A percentile compares a stretch with the other conserved stretches of the same genome.
Evolutionary conservation across 2,113 vertebrate genomes (phyloP).

Genomic region (Oncorhynchus keta): DNA sequence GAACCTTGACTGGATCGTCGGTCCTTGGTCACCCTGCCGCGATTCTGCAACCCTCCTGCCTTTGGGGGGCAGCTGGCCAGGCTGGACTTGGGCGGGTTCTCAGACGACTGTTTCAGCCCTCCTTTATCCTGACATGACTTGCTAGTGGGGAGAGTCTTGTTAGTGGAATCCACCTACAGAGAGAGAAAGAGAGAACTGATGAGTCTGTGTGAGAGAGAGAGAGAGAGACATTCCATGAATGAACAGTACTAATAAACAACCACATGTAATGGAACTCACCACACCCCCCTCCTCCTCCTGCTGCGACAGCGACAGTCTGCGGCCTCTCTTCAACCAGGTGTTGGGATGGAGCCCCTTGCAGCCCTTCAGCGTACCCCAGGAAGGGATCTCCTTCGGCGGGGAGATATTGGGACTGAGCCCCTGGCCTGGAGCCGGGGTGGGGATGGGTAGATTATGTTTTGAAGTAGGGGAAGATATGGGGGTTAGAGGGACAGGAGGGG

Average conservation of each 20-base stretch:
- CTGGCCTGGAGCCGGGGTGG: background rate
- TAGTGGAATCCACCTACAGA: conserved; percentile 20
- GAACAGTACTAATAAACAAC: background rate
- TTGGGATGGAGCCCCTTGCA: conserved; percentile 78
- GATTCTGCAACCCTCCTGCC: background rate
- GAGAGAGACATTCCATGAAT: background rate
- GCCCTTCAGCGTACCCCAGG: conserved; percentile 63
- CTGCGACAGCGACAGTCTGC: conserved; percentile 78
- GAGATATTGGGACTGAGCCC: conserved; percentile 18
- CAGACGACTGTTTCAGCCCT: conserved; percentile 2
- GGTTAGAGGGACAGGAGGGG: too few species aligned
- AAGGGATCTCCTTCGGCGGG: conserved; percentile 60
- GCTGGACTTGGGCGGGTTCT: conserved; percentile 15
- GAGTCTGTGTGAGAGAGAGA: background rate
- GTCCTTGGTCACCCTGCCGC: background rate
- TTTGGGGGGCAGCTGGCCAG: conserved; percentile 14
- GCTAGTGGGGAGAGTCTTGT: conserved; percentile 8
- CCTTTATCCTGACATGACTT: conserved; percentile 17
- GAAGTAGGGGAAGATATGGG: background rate
- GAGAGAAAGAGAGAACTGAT: background rate
- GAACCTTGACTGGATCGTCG: background rate
- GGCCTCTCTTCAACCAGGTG: conserved; percentile 79
- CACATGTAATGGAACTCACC: background rate
- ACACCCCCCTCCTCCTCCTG: conserved; percentile 56
- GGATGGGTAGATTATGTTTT: background rate